Evolutionary conservation across 2,113 vertebrate species (phyloP), one percentile per base, ranked within the genome.

Genomic region (Litocranius walleri): DNA sequence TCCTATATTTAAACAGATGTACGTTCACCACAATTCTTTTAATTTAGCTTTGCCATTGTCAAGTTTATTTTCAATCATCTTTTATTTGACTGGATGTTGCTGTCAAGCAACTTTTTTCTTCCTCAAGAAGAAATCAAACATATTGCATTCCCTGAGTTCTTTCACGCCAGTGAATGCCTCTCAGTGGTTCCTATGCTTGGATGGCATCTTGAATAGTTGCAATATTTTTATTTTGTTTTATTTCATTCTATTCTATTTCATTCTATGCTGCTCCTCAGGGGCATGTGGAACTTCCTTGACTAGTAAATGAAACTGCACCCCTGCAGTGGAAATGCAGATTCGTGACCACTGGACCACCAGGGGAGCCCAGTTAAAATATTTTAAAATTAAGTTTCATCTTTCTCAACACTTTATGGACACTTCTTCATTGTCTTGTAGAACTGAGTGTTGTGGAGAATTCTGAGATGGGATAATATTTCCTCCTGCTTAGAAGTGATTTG

Each of bases 311-410:
- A 74, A 25, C 21, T 43, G 36, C 21, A 74, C 19, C 21, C 21
- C 36, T 74, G 36, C 6, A 74, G 21, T 74, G 71, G 36, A 74
- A 74, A 74, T 25, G 71, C 71, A 74, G 71, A 27, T 74, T 74
- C 5, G 3, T 74, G 25, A 43, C 11, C 36, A 74, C 21, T 74
- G 36, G 71, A 43, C 71, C 71, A 74, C 21, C 21, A 74, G 6
- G 36, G 36, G 43, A 74, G 36, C 3, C 71, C 23, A 36, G 19
- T 25, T 88, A 27, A 29, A 50, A 62, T 94, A 80, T 82, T 82
- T 94, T 92, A 82, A 88, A 71, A 85, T 94, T 97, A 56, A 57
- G 64, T 90, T 96, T 91, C 2, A 84, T 88, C 83, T 95, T 71
- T 50, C 10, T 43, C 25, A 86, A 7, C 61, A 85, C 25, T 74